These are phyloP conservation scores for Eulemur macaco DNA, from an alignment of 2,113 vertebrate species.

Conservation along the genomic window DNA sequence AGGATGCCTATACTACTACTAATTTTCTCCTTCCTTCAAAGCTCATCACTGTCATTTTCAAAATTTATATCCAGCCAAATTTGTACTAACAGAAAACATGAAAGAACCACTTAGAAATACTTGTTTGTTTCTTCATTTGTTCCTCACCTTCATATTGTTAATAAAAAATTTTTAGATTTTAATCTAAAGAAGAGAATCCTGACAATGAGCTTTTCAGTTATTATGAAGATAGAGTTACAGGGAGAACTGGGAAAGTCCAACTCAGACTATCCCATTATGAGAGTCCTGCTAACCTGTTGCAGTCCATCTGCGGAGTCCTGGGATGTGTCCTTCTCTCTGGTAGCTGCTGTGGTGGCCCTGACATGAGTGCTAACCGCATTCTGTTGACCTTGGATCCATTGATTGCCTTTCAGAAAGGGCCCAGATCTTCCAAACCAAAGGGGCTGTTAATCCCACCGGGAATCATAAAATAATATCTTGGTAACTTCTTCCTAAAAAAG, in stretches of 20 bases:
- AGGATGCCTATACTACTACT: background rate
- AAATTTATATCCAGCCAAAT: background rate
- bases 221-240: background rate
- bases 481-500: background rate
- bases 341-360: background rate
- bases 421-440: background rate
- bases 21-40: background rate
- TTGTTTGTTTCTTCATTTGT: background rate
- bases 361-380: background rate
- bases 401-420: background rate
- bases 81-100: background rate
- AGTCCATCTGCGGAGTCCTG: background rate
- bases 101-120: background rate
- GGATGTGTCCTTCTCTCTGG: background rate
- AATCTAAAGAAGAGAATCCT: background rate
- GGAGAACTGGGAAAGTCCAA: background rate
- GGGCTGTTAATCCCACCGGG: background rate
- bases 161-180: conserved; percentile 30
- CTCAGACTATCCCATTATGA: background rate
- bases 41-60: background rate
- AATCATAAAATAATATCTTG: background rate
- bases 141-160: background rate
- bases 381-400: background rate
- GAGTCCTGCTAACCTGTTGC: background rate
- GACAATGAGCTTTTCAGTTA: conserved; percentile 14